A percentile compares a stretch with the other conserved stretches of the same genome.
Evolutionary conservation across 1,140 invertebrate species (phyloP).

Genomic region (Drosophila erecta): DNA sequence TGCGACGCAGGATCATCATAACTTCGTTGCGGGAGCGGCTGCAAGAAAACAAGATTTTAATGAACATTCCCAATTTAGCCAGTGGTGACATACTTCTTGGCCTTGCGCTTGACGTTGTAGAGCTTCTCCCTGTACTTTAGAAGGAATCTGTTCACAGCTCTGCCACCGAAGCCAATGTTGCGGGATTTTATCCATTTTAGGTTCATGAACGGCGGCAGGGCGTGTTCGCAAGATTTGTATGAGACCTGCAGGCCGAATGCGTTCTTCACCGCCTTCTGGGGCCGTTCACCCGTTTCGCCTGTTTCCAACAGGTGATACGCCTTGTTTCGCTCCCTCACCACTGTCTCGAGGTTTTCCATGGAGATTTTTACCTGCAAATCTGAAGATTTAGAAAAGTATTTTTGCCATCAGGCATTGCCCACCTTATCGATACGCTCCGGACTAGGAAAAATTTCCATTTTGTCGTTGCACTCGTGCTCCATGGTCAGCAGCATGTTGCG

Average conservation of each 20-base stretch:
- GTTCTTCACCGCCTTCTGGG: constrained; percentile 86
- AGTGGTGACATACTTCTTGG: constrained; percentile 84
- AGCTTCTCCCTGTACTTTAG: constrained; percentile 88
- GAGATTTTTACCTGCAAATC: constrained; percentile 89
- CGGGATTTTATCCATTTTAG: constrained; percentile 87
- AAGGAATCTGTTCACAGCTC: constrained; percentile 88
- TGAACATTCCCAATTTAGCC: no score
- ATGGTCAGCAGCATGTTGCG: constrained; percentile 98
- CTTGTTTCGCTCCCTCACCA: constrained; percentile 96
- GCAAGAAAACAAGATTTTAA: constrained; percentile 61
- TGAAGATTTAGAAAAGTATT: background rate
- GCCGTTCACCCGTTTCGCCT: constrained; percentile 92
- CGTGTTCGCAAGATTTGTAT: constrained; percentile 86
- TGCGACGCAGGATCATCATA: constrained; percentile 88
- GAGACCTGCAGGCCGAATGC: constrained; percentile 87
- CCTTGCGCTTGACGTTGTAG: constrained; percentile 86
- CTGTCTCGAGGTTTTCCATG: constrained; percentile 97
- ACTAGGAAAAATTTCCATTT: constrained; percentile 93
- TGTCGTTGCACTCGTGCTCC: constrained; percentile 92
- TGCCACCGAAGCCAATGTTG: constrained; percentile 82
- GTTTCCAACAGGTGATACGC: constrained; percentile 97
- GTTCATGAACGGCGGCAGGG: constrained; percentile 87
- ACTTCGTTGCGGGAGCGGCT: constrained; percentile 89
- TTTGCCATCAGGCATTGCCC: background rate
- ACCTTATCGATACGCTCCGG: constrained; percentile 98